Evolutionary conservation across 2,797 vertebrate species (phyloP).

Genomic region (Prunella strophiata): DNA sequence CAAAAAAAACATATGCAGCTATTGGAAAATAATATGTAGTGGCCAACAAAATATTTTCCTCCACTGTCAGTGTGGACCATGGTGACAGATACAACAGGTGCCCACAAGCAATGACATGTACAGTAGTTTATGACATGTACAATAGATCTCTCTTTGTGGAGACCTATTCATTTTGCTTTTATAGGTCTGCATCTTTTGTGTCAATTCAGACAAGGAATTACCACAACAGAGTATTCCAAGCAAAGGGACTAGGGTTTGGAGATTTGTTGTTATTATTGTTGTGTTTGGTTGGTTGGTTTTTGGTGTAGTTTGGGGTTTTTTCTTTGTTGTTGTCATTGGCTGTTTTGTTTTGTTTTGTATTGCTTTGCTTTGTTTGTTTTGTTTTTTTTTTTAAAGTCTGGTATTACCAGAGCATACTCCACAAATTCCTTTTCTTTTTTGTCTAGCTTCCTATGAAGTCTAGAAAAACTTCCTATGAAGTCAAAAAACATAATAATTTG

Average conservation of each 20-base stretch:
- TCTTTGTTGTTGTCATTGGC: too few species aligned
- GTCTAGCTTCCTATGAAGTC: not conserved
- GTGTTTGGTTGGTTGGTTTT: not conserved
- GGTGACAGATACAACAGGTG: not conserved
- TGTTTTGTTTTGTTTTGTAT: not conserved
- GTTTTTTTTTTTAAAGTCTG: not conserved
- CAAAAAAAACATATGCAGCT: not conserved
- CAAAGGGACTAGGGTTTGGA: not conserved
- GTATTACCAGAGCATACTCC: not conserved
- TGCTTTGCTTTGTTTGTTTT: too few species aligned
- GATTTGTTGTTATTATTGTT: too few species aligned
- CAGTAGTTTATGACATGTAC: not conserved
- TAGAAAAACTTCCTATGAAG: too few species aligned
- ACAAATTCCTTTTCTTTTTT: not conserved
- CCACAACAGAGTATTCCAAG: not conserved
- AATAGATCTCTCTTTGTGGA: not conserved
- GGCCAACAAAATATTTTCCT: not conserved
- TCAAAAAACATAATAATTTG: not conserved
- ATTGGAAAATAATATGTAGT: not conserved
- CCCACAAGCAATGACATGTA: not conserved
- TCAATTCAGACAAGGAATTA: not conserved
- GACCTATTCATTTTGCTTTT: not conserved
- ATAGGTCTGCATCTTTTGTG: not conserved
- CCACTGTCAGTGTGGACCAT: not conserved
- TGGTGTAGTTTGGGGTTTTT: accelerated